A percentile compares a stretch with the other conserved stretches of the same genome.
Conservation (phyloP, 1,140 invertebrate species). For the Hycleus phaleratus region DNA sequence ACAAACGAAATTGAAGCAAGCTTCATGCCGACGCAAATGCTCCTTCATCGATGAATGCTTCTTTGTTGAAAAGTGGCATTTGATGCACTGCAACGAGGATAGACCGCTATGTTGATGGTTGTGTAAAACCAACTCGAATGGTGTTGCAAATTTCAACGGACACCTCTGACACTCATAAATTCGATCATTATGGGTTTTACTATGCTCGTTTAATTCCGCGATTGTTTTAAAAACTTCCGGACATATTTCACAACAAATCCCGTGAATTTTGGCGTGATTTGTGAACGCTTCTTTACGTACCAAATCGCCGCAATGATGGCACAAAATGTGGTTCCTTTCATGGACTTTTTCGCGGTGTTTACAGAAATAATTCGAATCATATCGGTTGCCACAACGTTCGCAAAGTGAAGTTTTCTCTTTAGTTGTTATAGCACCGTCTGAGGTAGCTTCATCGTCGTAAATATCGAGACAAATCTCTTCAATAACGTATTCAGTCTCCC, state of each 20-base stretch:
- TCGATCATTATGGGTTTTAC: constrained; percentile 9
- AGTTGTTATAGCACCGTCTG: no score
- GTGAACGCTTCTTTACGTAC: background rate
- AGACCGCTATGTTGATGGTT: background rate
- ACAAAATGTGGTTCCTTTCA: background rate
- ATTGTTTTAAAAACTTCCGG: constrained; percentile 43
- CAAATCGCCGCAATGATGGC: background rate
- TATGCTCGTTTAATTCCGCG: constrained; percentile 45
- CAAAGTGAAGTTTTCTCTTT: constrained; percentile 37
- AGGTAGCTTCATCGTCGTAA: no score
- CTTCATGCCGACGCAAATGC: constrained; percentile 45
- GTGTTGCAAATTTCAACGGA: constrained; percentile 8
- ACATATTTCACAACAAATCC: constrained; percentile 43
- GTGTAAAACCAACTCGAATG: constrained; percentile 16
- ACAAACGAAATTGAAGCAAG: constrained; percentile 44
- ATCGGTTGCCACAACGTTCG: constrained; percentile 36
- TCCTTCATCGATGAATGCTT: constrained; percentile 18
- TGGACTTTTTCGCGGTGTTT: no score
- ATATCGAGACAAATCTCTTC: no score
- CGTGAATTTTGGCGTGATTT: background rate
- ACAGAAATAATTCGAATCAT: no score
- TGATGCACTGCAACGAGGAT: background rate
- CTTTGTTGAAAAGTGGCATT: constrained; percentile 10
- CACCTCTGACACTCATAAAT: constrained; percentile 17
- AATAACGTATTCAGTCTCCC: no score